A percentile compares a stretch with the other conserved stretches of the same genome.
These are phyloP conservation scores for Dallia pectoralis DNA, from an alignment of 2,797 vertebrate species.

Conservation along the genomic window DNA sequence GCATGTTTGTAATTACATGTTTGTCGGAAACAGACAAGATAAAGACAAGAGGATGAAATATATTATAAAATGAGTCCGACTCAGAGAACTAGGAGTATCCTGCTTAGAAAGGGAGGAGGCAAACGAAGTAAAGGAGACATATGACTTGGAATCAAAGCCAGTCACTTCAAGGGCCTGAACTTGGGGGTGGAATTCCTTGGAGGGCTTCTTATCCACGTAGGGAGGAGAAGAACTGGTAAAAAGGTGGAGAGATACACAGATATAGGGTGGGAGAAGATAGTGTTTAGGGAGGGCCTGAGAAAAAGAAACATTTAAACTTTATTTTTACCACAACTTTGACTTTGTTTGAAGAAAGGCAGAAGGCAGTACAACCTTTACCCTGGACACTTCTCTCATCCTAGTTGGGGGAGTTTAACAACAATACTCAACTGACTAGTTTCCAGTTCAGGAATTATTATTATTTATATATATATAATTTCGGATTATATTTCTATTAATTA, in stretches of 20 bases:
- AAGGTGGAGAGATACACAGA: conserved; percentile 22
- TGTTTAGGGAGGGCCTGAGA: conserved; percentile 20
- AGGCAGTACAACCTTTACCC: conserved; percentile 70
- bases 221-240: conserved; percentile 37
- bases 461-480: background rate
- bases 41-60: conserved; percentile 13
- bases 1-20: conserved; percentile 1
- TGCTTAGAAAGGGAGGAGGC: conserved; percentile 42
- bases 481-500: conserved; percentile 84
- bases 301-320: conserved; percentile 6
- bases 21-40: conserved; percentile 8
- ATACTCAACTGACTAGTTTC: conserved; percentile 91
- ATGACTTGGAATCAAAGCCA: conserved; percentile 61
- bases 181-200: conserved; percentile 58
- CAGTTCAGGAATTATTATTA: conserved; percentile 82
- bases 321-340: no score
- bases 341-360: no score
- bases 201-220: conserved; percentile 54
- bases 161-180: conserved; percentile 62
- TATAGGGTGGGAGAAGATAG: conserved; percentile 15
- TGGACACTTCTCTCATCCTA: conserved; percentile 73
- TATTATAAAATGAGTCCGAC: conserved; percentile 34
- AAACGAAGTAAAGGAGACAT: conserved; percentile 28
- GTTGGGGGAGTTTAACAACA: conserved; percentile 80
- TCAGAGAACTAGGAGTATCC: conserved; percentile 41